Percentiles rank a stretch among this genome's conserved stretches.
Evolutionary conservation across 1,140 invertebrate species (phyloP).

Genomic region (Phenacoccus solenopsis): DNA sequence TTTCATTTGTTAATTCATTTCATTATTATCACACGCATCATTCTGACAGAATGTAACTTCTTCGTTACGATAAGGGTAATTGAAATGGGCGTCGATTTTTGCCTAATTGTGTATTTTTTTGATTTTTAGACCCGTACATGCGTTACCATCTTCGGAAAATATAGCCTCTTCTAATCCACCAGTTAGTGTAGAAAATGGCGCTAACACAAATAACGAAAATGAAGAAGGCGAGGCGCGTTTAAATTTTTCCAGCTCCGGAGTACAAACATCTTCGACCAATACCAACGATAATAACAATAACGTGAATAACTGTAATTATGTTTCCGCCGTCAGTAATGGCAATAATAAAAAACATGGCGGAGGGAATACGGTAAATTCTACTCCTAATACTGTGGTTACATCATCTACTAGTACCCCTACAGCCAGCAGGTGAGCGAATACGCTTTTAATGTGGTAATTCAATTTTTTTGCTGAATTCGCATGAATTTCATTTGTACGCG

Average conservation of each 20-base stretch:
- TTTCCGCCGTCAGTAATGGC: background rate
- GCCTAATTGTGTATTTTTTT: background rate
- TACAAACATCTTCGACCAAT: background rate
- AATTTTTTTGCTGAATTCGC: background rate
- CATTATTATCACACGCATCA: too few species aligned
- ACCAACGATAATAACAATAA: background rate
- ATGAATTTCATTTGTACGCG: background rate
- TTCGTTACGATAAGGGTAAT: too few species aligned
- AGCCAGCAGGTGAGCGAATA: background rate
- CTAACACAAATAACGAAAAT: background rate
- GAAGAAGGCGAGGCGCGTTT: background rate
- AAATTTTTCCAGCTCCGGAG: background rate
- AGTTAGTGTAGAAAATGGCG: background rate
- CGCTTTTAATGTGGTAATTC: too few species aligned
- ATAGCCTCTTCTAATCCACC: background rate
- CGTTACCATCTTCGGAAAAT: background rate
- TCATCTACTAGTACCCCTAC: background rate
- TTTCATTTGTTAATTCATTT: too few species aligned
- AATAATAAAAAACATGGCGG: background rate
- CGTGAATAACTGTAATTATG: background rate
- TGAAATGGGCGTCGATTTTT: too few species aligned
- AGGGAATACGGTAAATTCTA: too few species aligned
- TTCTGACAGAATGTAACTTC: too few species aligned
- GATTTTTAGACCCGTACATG: background rate
- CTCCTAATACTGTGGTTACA: background rate